phyloP scores from a whole-genome alignment of 2,113 vertebrate genomes.

The Procavia capensis region DNA sequence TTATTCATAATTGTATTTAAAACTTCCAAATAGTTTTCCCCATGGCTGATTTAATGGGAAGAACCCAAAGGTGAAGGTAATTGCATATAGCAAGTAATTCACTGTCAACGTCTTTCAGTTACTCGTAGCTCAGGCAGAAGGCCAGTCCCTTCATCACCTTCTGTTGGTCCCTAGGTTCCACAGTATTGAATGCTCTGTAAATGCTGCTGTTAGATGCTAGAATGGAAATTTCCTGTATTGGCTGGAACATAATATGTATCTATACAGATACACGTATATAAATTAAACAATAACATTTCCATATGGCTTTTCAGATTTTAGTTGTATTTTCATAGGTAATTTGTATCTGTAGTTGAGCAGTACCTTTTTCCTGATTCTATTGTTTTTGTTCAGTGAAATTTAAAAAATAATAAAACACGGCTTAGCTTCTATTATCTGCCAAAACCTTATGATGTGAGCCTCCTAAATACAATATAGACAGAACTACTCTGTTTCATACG shows the following conservation, averaged over 20 bases:
- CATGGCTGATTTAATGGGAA: not conserved
- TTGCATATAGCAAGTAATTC: not conserved
- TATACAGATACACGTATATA: no score
- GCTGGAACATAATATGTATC: conserved; percentile 40
- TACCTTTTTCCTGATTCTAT: conserved; percentile 3
- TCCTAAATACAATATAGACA: not conserved
- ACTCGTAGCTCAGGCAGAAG: not conserved
- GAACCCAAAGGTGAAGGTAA: not conserved
- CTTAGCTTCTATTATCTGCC: conserved; percentile 1
- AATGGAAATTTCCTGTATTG: conserved; percentile 65
- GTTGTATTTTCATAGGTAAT: conserved; percentile 52
- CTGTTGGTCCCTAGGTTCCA: not conserved
- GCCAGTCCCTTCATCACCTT: not conserved
- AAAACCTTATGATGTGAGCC: not conserved
- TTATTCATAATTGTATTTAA: not conserved
- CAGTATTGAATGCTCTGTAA: not conserved
- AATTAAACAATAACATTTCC: conserved; percentile 52
- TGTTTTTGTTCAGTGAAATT: conserved; percentile 51
- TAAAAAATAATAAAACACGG: not conserved
- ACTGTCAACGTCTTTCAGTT: not conserved
- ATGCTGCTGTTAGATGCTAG: conserved; percentile 38
- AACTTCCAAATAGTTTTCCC: not conserved
- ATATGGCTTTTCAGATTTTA: conserved; percentile 35
- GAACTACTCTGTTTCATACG: not conserved
- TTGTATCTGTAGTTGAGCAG: not conserved